phyloP scores from a whole-genome alignment of 2,113 vertebrate genomes.

The Tetrax tetrax region DNA sequence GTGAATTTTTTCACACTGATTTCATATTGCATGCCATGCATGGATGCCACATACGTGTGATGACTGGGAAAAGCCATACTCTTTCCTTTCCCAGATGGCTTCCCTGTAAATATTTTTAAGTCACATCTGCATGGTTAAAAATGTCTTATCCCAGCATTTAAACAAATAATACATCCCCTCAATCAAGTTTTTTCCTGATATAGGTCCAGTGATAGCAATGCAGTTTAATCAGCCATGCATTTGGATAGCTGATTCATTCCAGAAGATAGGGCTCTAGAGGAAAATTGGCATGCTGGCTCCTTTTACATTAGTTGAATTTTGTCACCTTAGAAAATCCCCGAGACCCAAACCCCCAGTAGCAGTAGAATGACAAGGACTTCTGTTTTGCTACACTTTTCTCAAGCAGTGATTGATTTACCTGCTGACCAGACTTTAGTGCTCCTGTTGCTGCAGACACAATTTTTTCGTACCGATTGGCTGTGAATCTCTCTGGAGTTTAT shows the following conservation, averaged over 20 bases:
- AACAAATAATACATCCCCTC: neutral
- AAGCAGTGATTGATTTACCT: neutral
- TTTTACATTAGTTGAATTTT: neutral
- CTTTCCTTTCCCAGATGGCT: neutral
- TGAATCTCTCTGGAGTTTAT: neutral
- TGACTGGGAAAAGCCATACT: neutral
- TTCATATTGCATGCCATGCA: neutral
- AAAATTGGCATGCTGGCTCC: neutral
- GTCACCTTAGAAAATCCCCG: neutral
- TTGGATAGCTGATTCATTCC: slow-evolving; percentile 13
- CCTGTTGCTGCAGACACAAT: neutral
- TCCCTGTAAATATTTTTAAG: neutral
- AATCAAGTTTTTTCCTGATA: slow-evolving; percentile 27
- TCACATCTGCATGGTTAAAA: slow-evolving; percentile 3
- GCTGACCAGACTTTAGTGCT: neutral
- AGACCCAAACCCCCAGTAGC: neutral
- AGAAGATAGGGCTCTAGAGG: neutral
- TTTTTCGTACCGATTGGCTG: neutral
- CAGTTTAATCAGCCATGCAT: slow-evolving; percentile 2
- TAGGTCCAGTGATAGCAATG: neutral
- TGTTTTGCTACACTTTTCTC: neutral
- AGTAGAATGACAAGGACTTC: neutral
- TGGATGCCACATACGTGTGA: neutral
- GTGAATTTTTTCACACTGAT: neutral
- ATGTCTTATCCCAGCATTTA: neutral